Base-by-base conservation (phyloP, 2,888 invertebrate species). In the Rhopalosiphum nymphaeae region DNA sequence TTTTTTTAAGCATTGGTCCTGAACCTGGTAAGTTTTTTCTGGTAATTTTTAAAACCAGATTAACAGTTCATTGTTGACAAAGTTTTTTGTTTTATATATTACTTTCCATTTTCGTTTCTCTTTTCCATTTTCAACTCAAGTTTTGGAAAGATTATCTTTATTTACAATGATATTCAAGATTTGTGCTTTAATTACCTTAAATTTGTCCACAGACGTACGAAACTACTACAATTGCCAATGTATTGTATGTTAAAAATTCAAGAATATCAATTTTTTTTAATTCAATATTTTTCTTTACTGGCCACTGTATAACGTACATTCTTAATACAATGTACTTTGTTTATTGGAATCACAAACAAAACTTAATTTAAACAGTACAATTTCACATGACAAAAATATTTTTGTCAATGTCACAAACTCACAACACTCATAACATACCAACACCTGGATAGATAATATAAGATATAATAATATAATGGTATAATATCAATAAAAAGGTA, bases 101-200 rank as follows among this genome's bases (percentile, higher is more conserved):
- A 42, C 21, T 84, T 13, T 84, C 42, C 42, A 84, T 84, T 84
- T 21, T 16, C 42, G 42, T 42, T 46, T 44, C 29, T 86, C 10
- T 86, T 86, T 46, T 86, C 46, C 29, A 86, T 86, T 86, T 46
- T 46, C 46, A 86, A 46, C 46, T n/a, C 9, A 46, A 46, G 46
- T 86, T 86, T 86, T 86, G 46, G 85, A n/a, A n/a, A n/a, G n/a
- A n/a, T n/a, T n/a, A n/a, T 44, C 26, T 85, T 85, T 85, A 85
- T 85, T 85, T 25, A 0, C 26, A 44, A 85, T 85, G 44, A 85
- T 44, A 85, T 85, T 25, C 44, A 25, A 26, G 25, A 85, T 86
- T 86, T 86, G 29, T 86, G 86, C 46, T 86, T 86, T 86, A 86
- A 46, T 86, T 46, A 86, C 86, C 25, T 10, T 86, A 86, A 86